Percentiles rank a stretch among this genome's conserved stretches.
Evolutionary conservation across 2,113 vertebrate species (phyloP).

Genomic region (Arothron firmamentum): DNA sequence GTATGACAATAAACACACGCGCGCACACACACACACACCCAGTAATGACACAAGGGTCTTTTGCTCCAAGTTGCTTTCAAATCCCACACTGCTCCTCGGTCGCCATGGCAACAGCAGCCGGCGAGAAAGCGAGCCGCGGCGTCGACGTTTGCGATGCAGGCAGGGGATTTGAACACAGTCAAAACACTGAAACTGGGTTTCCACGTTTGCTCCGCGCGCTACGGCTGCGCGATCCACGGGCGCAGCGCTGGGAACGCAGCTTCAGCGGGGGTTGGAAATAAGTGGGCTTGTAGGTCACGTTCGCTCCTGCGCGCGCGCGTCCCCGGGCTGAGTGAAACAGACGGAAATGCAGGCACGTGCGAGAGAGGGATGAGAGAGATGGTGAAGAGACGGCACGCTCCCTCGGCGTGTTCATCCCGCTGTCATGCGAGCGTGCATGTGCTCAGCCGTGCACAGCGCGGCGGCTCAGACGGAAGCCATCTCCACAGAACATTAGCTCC

Average conservation of each 20-base stretch:
- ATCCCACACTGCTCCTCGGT: conserved; percentile 61
- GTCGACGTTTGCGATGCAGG: conserved; percentile 51
- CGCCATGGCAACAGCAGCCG: conserved; percentile 65
- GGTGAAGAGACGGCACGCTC: conserved; percentile 46
- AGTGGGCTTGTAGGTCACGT: conserved; percentile 69
- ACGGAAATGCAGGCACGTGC: background rate
- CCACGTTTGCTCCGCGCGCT: conserved; percentile 28
- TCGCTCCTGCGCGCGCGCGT: conserved; percentile 16
- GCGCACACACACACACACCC: conserved; percentile 43
- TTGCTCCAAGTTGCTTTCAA: conserved; percentile 62
- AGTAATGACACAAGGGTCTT: conserved; percentile 63
- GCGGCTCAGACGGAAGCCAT: conserved; percentile 11
- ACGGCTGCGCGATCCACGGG: conserved; percentile 14
- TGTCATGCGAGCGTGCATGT: conserved; percentile 33
- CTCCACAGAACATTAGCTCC: conserved; percentile 6
- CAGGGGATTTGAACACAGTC: conserved; percentile 53
- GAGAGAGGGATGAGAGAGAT: conserved; percentile 19
- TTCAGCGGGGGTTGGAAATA: conserved; percentile 52
- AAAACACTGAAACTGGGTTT: conserved; percentile 51
- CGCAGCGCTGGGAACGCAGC: conserved; percentile 34
- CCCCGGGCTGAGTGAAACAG: background rate
- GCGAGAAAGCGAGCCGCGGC: conserved; percentile 34
- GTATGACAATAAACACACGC: conserved; percentile 44
- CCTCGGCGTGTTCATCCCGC: conserved; percentile 35
- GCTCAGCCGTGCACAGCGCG: conserved; percentile 28